phyloP scores from a whole-genome alignment of 2,888 invertebrate genomes.

The Athrips mouffetella region DNA sequence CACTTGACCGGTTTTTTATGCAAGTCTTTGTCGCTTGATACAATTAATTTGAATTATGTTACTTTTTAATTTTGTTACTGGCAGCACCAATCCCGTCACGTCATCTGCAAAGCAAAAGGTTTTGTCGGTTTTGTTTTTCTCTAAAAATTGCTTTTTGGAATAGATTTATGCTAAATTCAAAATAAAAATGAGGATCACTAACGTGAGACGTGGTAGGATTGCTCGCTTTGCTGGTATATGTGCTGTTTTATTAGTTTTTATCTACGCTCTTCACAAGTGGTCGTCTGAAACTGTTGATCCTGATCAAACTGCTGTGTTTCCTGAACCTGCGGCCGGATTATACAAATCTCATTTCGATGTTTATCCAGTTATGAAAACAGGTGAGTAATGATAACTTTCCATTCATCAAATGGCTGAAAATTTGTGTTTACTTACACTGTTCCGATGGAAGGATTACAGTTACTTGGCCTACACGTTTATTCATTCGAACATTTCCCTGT shows the following conservation, averaged over 20 bases:
- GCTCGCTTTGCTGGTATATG: slow-evolving; percentile 73
- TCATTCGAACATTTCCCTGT: too few species aligned
- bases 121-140: background rate
- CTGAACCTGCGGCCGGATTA: slow-evolving; percentile 35
- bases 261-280: slow-evolving; percentile 82
- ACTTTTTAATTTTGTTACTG: too few species aligned
- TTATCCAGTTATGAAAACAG: slow-evolving; percentile 60
- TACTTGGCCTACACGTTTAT: slow-evolving; percentile 36
- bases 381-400: slow-evolving; percentile 34
- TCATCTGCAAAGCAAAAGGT: background rate
- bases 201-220: slow-evolving; percentile 78
- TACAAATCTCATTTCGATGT: slow-evolving; percentile 59
- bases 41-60: too few species aligned
- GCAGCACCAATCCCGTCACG: too few species aligned
- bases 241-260: slow-evolving; percentile 75
- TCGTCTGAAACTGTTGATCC: slow-evolving; percentile 55
- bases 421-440: slow-evolving; percentile 9
- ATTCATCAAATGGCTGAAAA: slow-evolving; percentile 11
- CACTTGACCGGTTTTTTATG: too few species aligned
- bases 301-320: slow-evolving; percentile 30
- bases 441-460: slow-evolving; percentile 28
- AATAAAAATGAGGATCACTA: slow-evolving; percentile 78
- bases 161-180: background rate
- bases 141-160: background rate
- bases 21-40: too few species aligned